These are phyloP conservation scores for Pycnonotus jocosus DNA, from an alignment of 2,113 vertebrate species.

Conservation along the genomic window DNA sequence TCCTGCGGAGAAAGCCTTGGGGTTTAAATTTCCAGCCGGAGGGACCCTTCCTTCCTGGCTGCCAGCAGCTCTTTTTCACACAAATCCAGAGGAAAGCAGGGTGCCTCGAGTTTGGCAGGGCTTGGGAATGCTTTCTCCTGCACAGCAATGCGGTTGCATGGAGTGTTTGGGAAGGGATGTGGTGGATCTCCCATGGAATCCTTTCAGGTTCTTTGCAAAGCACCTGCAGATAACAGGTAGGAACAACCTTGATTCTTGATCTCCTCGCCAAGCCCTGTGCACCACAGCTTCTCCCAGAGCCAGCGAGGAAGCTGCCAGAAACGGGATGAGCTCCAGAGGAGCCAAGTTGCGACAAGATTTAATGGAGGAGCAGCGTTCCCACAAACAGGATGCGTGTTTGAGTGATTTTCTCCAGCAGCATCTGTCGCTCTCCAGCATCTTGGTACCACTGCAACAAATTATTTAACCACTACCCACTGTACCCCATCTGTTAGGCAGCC, in stretches of 20 bases:
- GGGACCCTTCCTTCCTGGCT: not conserved
- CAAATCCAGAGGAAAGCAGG: not conserved
- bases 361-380: not conserved
- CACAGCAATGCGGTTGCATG: fast-evolving
- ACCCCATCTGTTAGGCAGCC: slow-evolving; percentile 67
- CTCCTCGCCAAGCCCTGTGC: not conserved
- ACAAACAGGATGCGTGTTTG: not conserved
- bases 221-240: not conserved
- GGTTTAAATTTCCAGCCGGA: not conserved
- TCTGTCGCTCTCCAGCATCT: slow-evolving; percentile 58
- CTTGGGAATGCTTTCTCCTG: not conserved
- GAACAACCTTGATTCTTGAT: not conserved
- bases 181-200: not conserved
- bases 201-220: not conserved
- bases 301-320: not conserved
- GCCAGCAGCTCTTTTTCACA: not conserved
- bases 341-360: not conserved
- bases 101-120: not conserved
- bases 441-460: slow-evolving; percentile 61
- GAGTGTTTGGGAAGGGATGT: not conserved
- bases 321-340: not conserved
- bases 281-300: not conserved
- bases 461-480: slow-evolving; percentile 67
- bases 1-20: slow-evolving; percentile 33
- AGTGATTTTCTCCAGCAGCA: slow-evolving; percentile 42